Conservation (phyloP, 1,140 invertebrate genomes). For the Vanessa atalanta region DNA sequence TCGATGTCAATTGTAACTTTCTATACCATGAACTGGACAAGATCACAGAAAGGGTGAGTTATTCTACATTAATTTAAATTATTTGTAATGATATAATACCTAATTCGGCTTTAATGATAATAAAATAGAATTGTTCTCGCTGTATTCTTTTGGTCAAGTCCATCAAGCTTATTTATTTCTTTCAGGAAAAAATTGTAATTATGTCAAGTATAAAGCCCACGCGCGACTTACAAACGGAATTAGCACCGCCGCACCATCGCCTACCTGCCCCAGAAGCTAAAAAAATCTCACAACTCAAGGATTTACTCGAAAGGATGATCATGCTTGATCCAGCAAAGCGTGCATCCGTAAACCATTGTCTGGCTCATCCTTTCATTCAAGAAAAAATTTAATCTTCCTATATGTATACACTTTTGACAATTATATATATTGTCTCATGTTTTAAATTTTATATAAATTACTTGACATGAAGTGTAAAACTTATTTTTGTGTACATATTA, state of each 20-base stretch:
- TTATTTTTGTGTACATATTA: conserved; percentile 2
- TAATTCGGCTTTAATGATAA: too few species aligned
- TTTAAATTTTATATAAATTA: conserved; percentile 4
- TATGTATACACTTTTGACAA: neutral
- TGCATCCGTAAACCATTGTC: conserved; percentile 95
- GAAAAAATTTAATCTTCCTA: conserved; percentile 57
- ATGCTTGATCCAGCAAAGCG: conserved; percentile 96
- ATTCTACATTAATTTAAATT: neutral
- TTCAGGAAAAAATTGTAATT: conserved; percentile 97
- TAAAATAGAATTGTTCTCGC: too few species aligned
- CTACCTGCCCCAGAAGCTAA: conserved; percentile 93
- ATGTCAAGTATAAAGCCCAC: conserved; percentile 94
- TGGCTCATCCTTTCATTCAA: conserved; percentile 96
- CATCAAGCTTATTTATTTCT: conserved; percentile 39
- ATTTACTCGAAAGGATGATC: conserved; percentile 96
- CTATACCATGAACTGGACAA: conserved; percentile 98
- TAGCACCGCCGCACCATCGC: conserved; percentile 92
- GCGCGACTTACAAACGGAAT: conserved; percentile 92
- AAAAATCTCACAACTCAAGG: conserved; percentile 95
- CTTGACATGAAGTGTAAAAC: neutral
- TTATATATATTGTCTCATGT: neutral
- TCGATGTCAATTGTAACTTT: conserved; percentile 98
- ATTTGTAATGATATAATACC: too few species aligned
- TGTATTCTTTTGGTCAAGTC: too few species aligned
- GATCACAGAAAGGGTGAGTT: conserved; percentile 97